Base-by-base conservation (phyloP, 2,797 vertebrate species). In the Hafferia zeledoni region DNA sequence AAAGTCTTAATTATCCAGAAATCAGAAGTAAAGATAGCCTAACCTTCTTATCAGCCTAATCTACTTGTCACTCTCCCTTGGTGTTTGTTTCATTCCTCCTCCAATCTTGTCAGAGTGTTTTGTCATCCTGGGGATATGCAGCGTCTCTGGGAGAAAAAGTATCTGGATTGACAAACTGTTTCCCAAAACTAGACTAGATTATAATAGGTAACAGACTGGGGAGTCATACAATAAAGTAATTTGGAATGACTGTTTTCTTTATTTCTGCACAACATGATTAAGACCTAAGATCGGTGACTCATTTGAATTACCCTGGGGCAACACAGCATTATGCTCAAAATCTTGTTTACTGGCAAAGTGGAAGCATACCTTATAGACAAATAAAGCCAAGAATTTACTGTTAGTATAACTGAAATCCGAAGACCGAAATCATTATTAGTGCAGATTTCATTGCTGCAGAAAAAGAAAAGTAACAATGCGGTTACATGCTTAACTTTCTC, bases 271-370 rank as follows among this genome's bases (percentile, higher is more conserved):
- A 83, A 85, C 41, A 46, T 61, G 75, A 93, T 94, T 92, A 91
- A 94, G 30, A 47, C 46, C 19, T n/a, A 49, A 0, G 1, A 85
- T 49, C 0, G 0, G 56, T 78, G 75, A 80, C 30, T 93, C 69
- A 68, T 92, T 85, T 87, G 57, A 92, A 89, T 77, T 89, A 83
- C 30, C 71, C 84, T 68, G n/a, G 93, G 79, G 71, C 68, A 91
- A 69, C 56, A 60, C 4, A 60, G 7, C 30, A 37, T 72, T 69
- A 64, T 57, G 25, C 39, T 90, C 77, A 79, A 92, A 72, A 89
- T 83, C 71, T 81, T 92, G 37, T 91, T 95, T 92, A 83, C 13
- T 4, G 37, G 24, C 11, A 68, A 83, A 80, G 22, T 24, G 64
- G 64, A 68, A 81, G 9, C 24, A 68, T 43, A 64, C 24, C 52